Evolutionary conservation across 1,140 invertebrate species (phyloP).

Genomic region (Adelges cooleyi): DNA sequence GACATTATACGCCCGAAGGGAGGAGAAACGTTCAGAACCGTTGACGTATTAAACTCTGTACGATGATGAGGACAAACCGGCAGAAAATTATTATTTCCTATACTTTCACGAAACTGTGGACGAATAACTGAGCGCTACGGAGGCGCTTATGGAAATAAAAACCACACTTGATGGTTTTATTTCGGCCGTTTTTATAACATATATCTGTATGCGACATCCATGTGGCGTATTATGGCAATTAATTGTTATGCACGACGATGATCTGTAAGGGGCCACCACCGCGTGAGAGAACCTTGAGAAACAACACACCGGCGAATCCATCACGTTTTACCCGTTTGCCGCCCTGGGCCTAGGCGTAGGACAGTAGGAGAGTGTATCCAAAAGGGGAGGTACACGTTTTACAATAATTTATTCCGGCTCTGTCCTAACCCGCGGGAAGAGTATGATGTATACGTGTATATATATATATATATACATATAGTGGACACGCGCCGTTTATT

Average conservation of each 20-base stretch:
- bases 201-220: no score
- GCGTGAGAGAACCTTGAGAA: not conserved
- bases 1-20: no score
- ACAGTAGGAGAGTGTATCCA: no score
- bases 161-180: not conserved
- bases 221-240: no score
- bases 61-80: no score
- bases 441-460: no score
- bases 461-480: no score
- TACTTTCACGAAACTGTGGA: not conserved
- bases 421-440: not conserved
- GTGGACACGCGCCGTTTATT: constrained; percentile 11
- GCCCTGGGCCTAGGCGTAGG: not conserved
- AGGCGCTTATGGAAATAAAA: constrained; percentile 14
- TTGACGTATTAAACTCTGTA: constrained; percentile 7
- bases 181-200: no score
- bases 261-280: not conserved
- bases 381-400: no score
- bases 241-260: constrained; percentile 21
- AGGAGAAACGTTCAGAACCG: no score
- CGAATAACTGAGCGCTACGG: no score
- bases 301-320: not conserved
- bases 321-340: constrained; percentile 10
- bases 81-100: no score
- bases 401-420: constrained; percentile 19